phyloP scores from a whole-genome alignment of 2,888 invertebrate genomes.

The Lasioglossum malachurum region DNA sequence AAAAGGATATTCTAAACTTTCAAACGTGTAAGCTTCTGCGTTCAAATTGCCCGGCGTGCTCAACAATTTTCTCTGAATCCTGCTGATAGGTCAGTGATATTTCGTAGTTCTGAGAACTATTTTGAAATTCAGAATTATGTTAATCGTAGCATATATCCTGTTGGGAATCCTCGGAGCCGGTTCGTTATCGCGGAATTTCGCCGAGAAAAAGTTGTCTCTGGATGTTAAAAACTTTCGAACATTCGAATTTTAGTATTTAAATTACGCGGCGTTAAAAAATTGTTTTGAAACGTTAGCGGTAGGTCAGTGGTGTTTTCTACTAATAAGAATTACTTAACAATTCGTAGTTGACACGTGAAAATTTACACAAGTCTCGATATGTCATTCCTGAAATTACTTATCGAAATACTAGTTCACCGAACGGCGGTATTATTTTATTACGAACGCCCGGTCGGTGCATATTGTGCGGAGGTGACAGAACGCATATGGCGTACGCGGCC shows the following conservation, averaged over 20 bases:
- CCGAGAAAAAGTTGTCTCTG: not conserved
- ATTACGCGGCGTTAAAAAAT: not conserved
- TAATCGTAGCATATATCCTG: not conserved
- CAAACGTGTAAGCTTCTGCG: not conserved
- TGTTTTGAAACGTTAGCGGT: not conserved
- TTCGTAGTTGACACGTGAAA: no score
- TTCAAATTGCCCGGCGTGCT: not conserved
- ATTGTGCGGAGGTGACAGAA: conserved; percentile 37
- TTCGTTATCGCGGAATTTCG: not conserved
- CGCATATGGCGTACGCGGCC: conserved; percentile 32
- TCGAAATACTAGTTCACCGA: not conserved
- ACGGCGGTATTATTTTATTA: not conserved
- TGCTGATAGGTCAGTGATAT: not conserved
- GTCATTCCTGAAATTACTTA: no score
- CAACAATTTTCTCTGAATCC: not conserved
- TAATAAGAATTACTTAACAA: not conserved
- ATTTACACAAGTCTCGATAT: no score
- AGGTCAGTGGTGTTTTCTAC: not conserved
- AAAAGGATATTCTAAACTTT: not conserved
- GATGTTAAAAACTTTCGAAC: not conserved
- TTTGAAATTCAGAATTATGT: not conserved
- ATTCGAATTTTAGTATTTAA: not conserved
- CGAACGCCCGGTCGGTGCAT: not conserved
- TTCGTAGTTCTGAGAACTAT: not conserved
- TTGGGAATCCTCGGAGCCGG: not conserved